These are phyloP conservation scores for Poecilobothrus nobilitatus DNA, from an alignment of 2,888 invertebrate genomes.

Conservation along the genomic window DNA sequence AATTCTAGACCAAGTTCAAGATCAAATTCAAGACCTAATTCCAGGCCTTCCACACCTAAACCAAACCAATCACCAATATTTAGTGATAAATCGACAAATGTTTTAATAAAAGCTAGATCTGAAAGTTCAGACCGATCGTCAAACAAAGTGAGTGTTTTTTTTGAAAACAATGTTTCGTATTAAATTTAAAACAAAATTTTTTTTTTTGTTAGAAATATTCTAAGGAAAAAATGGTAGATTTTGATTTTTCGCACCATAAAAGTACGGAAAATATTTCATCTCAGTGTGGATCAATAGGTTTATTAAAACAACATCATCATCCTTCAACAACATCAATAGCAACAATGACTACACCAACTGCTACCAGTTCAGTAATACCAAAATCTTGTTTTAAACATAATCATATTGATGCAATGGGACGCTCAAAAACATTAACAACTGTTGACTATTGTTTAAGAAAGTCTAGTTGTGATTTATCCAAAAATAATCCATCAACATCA, in stretches of 20 bases:
- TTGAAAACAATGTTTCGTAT: neutral
- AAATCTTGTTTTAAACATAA: constrained; percentile 43
- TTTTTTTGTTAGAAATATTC: constrained; percentile 27
- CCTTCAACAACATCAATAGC: constrained; percentile 3
- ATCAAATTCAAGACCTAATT: constrained; percentile 16
- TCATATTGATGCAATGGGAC: constrained; percentile 29
- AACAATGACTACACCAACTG: constrained; percentile 14
- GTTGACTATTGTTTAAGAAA: constrained; percentile 23
- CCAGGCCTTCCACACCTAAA: constrained; percentile 30
- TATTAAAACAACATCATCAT: constrained; percentile 20
- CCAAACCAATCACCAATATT: constrained; percentile 35
- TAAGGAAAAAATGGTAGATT: constrained; percentile 44
- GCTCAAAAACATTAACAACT: constrained; percentile 23
- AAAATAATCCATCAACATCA: constrained; percentile 22
- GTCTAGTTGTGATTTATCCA: constrained; percentile 25
- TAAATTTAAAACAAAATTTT: neutral
- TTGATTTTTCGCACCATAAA: constrained; percentile 44
- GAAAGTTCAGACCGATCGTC: constrained; percentile 38
- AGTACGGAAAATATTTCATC: constrained; percentile 39
- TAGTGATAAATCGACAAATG: constrained; percentile 16
- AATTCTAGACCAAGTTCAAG: constrained; percentile 33
- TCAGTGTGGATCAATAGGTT: constrained; percentile 24
- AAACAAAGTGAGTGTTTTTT: neutral
- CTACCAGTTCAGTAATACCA: constrained; percentile 28
- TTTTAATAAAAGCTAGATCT: constrained; percentile 30